These are phyloP conservation scores for Anguilla rostrata DNA, from an alignment of 2,113 vertebrate genomes.

Conservation along the genomic window DNA sequence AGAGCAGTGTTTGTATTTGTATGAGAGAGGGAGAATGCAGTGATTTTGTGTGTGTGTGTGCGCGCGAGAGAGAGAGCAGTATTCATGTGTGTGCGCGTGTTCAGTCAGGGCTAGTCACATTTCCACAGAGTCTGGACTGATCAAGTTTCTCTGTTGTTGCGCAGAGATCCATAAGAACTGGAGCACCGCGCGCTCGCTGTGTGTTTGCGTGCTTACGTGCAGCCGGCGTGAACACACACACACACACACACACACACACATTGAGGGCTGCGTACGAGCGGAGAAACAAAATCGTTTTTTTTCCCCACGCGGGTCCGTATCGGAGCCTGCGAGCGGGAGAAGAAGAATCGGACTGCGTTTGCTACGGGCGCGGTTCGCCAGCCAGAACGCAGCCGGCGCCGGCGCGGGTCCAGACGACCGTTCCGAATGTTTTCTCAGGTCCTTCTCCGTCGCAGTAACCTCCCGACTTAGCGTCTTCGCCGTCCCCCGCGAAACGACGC, in stretches of 20 bases:
- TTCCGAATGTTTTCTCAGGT: background rate
- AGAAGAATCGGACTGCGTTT: background rate
- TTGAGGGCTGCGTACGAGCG: background rate
- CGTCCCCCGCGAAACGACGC: slow-evolving; percentile 3
- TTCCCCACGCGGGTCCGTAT: background rate
- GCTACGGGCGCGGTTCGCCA: background rate
- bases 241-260: background rate
- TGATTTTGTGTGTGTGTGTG: background rate
- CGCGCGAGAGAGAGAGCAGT: no score
- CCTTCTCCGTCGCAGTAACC: background rate
- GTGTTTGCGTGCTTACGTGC: background rate
- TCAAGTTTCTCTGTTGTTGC: background rate
- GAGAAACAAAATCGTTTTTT: background rate
- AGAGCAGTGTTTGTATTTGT: no score
- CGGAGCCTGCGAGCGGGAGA: background rate
- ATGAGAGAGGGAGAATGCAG: no score
- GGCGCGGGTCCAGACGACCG: slow-evolving; percentile 5
- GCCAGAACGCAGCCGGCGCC: background rate
- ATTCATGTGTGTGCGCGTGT: background rate
- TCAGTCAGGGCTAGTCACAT: background rate
- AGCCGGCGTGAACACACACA: background rate
- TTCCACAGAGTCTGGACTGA: background rate
- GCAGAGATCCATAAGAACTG: background rate
- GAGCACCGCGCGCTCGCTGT: background rate
- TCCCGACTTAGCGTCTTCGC: background rate